Percentiles rank a stretch among this genome's conserved stretches.
Conservation (phyloP, 2,113 vertebrate genomes). For the Tringa solitaria region DNA sequence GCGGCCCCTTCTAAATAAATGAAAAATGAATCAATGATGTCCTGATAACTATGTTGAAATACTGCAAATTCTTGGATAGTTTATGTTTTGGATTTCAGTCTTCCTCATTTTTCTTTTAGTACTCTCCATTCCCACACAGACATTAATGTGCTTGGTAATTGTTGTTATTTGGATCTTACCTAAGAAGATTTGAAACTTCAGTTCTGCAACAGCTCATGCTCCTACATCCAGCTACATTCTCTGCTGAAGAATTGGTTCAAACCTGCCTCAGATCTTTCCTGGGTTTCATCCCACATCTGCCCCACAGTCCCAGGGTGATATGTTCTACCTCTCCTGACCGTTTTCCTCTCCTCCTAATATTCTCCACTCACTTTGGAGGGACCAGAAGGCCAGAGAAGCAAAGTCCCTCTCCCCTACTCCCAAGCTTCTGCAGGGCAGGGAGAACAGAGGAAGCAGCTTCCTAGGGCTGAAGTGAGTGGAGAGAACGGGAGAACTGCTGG, state of each 20-base stretch:
- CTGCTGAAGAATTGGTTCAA: not conserved
- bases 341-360: not conserved
- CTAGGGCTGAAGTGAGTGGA: not conserved
- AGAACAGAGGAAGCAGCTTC: not conserved
- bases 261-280: not conserved
- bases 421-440: not conserved
- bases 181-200: not conserved
- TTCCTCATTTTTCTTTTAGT: not conserved
- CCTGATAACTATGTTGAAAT: not conserved
- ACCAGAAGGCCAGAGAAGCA: not conserved
- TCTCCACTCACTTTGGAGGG: not conserved
- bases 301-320: not conserved
- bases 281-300: not conserved
- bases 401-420: not conserved
- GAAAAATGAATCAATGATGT: not conserved
- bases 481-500: not conserved
- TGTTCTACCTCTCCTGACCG: fast-evolving
- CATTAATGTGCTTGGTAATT: not conserved
- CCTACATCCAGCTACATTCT: not conserved
- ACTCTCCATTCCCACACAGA: not conserved
- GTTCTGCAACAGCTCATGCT: not conserved
- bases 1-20: not conserved
- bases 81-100: not conserved
- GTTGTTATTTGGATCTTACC: not conserved
- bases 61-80: not conserved